A percentile compares a stretch with the other conserved stretches of the same genome.
Evolutionary conservation across 2,797 vertebrate species (phyloP).

Genomic region (Otolemur crassicaudatus): DNA sequence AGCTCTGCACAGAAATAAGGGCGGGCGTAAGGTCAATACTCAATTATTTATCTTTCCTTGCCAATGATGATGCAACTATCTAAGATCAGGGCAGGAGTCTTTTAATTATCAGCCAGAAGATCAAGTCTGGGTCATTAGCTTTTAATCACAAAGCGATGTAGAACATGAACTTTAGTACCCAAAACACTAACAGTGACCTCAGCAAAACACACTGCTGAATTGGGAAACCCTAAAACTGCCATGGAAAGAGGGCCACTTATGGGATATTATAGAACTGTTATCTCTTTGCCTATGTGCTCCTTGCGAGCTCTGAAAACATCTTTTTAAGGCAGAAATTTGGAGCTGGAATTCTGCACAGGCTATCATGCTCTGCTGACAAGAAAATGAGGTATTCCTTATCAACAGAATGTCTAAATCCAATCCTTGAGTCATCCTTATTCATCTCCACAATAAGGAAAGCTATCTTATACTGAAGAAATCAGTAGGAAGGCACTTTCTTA

Average conservation of each 20-base stretch:
- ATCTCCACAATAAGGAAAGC: constrained; percentile 44
- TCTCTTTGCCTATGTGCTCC: neutral
- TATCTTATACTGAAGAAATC: constrained; percentile 2
- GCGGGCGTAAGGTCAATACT: neutral
- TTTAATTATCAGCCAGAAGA: constrained; percentile 35
- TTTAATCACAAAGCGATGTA: constrained; percentile 34
- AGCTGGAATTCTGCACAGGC: constrained; percentile 55
- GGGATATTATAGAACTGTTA: neutral
- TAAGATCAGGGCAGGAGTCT: neutral
- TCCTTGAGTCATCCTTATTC: constrained; percentile 41
- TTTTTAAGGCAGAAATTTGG: constrained; percentile 45
- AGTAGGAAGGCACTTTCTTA: constrained; percentile 50
- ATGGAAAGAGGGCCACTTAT: neutral
- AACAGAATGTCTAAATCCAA: constrained; percentile 52
- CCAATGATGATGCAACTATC: neutral
- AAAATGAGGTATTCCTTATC: constrained; percentile 67
- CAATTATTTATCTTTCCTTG: neutral
- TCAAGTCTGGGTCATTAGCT: constrained; percentile 23
- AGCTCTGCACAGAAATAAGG: neutral
- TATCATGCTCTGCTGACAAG: constrained; percentile 51
- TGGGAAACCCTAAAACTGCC: neutral
- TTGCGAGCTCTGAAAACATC: neutral
- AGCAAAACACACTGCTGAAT: neutral
- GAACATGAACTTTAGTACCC: neutral
- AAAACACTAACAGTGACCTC: neutral